Conservation (phyloP, 2,888 invertebrate genomes). For the Pantelozetes paolii region DNA sequence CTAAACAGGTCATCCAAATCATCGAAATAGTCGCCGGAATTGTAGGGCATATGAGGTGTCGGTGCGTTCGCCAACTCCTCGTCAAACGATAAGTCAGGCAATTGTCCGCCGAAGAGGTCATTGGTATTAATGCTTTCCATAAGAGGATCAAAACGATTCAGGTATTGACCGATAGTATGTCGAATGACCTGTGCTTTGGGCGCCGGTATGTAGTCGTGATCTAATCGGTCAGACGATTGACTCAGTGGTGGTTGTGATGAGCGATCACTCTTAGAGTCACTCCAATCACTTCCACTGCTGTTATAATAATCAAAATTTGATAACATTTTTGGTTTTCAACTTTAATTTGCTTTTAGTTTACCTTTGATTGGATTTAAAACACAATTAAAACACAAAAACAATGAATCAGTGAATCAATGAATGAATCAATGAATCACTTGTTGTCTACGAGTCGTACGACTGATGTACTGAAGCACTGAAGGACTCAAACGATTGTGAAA, state of each 20-base stretch:
- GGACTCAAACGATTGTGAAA: too few species aligned
- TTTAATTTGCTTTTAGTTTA: not conserved
- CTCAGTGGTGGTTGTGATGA: not conserved
- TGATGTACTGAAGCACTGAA: too few species aligned
- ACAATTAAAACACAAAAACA: not conserved
- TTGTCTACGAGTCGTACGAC: too few species aligned
- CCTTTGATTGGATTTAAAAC: not conserved
- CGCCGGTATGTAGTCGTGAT: not conserved
- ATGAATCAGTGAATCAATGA: not conserved
- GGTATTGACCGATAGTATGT: not conserved
- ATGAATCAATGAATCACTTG: not conserved
- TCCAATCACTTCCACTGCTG: conserved; percentile 5
- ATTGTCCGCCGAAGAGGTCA: not conserved
- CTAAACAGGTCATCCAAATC: conserved; percentile 2
- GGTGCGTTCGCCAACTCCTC: conserved; percentile 12
- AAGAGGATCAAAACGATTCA: not conserved
- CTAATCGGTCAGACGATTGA: not conserved
- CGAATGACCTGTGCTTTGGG: not conserved
- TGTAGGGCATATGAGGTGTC: not conserved
- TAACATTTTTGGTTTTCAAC: not conserved
- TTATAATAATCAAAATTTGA: conserved; percentile 6
- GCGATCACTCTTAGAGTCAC: not conserved
- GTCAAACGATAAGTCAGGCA: not conserved
- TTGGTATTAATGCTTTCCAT: not conserved
- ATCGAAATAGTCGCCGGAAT: too few species aligned